Conservation (phyloP, 2,888 invertebrate genomes). For the Brenthis ino region DNA sequence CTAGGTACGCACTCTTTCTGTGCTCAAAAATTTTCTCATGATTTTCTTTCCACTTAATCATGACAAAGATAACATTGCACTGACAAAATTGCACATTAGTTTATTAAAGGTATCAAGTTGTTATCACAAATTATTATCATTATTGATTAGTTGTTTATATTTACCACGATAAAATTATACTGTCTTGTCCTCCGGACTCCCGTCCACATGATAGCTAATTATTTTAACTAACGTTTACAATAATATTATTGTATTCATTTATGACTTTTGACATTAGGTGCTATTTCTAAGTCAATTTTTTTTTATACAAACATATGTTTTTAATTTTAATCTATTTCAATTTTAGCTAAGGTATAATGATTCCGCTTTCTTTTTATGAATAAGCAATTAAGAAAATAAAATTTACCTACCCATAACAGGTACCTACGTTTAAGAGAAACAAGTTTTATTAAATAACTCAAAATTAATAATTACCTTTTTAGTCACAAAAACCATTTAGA, state of each 20-base stretch:
- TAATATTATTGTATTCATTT: background rate
- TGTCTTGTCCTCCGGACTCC: constrained; percentile 60
- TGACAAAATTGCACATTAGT: constrained; percentile 45
- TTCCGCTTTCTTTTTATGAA: too few relatives aligned
- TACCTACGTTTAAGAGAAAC: too few relatives aligned
- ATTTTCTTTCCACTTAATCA: background rate
- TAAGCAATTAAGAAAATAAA: too few relatives aligned
- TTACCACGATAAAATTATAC: constrained; percentile 71
- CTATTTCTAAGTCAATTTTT: too few relatives aligned
- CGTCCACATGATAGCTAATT: constrained; percentile 50
- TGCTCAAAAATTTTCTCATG: constrained; percentile 20
- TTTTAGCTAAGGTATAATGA: too few relatives aligned
- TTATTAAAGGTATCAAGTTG: constrained; percentile 39
- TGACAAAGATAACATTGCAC: constrained; percentile 29
- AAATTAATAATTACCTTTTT: constrained; percentile 4
- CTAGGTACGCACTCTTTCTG: constrained; percentile 22
- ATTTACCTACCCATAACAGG: too few relatives aligned
- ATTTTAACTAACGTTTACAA: background rate
- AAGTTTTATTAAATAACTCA: too few relatives aligned
- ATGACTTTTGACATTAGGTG: background rate
- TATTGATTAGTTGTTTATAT: constrained; percentile 45
- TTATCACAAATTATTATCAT: constrained; percentile 51
- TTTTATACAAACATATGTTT: too few relatives aligned
- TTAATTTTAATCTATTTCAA: too few relatives aligned
- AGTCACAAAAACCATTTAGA: background rate